Percentiles rank a stretch among this genome's conserved stretches.
phyloP scores from a whole-genome alignment of 1,140 invertebrate genomes.

The Spodoptera litura region DNA sequence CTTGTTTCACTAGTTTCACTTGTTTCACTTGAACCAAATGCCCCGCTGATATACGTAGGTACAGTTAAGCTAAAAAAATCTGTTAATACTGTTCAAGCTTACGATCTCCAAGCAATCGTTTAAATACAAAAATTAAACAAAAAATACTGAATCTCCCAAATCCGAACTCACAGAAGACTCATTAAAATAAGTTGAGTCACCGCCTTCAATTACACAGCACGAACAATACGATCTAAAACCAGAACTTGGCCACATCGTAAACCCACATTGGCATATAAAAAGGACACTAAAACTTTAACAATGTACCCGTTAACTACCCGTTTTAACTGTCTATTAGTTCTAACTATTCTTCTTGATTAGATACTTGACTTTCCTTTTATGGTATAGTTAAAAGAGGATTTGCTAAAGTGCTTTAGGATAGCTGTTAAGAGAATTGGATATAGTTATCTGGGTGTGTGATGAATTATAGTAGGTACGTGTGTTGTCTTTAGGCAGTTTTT shows the following conservation, averaged over 20 bases:
- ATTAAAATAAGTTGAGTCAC: neutral
- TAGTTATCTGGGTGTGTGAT: neutral
- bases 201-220: no score
- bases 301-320: constrained; percentile 41
- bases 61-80: no score
- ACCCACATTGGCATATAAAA: constrained; percentile 47
- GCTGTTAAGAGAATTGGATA: neutral
- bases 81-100: no score
- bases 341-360: constrained; percentile 48
- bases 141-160: neutral
- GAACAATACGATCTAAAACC: neutral
- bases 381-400: constrained; percentile 10
- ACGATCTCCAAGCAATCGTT: no score
- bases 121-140: no score
- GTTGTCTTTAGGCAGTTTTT: neutral
- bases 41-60: no score
- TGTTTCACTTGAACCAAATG: no score
- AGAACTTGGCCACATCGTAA: constrained; percentile 37
- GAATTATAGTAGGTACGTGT: neutral
- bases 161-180: no score
- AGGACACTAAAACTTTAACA: constrained; percentile 44
- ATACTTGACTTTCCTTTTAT: constrained; percentile 44
- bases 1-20: no score
- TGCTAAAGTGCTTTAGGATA: constrained; percentile 7
- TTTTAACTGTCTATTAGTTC: constrained; percentile 47